These are phyloP conservation scores for Frankliniella intonsa DNA, from an alignment of 2,888 invertebrate genomes.

Conservation along the genomic window DNA sequence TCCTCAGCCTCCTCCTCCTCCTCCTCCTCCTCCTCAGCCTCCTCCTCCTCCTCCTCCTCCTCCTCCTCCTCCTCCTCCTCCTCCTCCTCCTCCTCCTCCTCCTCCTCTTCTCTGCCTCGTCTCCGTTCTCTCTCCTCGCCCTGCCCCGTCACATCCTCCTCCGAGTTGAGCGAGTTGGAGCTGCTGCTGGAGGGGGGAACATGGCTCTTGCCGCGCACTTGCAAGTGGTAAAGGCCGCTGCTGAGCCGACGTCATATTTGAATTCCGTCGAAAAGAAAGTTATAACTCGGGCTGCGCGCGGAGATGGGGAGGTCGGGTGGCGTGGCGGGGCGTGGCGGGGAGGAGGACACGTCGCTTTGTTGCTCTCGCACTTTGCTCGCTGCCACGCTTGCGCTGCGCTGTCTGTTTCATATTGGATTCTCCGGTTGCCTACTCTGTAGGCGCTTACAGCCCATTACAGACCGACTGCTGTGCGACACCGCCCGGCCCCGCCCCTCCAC, in stretches of 20 bases:
- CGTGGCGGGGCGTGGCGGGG: too few species aligned
- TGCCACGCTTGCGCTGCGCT: neutral
- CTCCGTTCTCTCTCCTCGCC: neutral
- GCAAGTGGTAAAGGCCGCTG: neutral
- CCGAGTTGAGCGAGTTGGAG: neutral
- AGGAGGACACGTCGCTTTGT: too few species aligned
- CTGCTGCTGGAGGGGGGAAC: neutral
- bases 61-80: neutral
- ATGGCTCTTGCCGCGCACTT: neutral
- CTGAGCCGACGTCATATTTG: constrained; percentile 1
- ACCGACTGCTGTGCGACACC: neutral
- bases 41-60: too few species aligned
- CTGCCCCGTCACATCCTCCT: neutral
- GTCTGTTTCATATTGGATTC: neutral
- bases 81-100: neutral
- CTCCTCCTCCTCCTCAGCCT: too few species aligned
- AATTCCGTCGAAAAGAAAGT: constrained; percentile 16
- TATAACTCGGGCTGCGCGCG: neutral
- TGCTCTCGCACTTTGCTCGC: neutral
- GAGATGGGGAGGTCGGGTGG: too few species aligned
- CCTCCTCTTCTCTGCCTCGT: neutral
- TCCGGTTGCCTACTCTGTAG: neutral
- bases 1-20: too few species aligned
- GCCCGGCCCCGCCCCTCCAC: neutral
- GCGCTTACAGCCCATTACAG: constrained; percentile 22